These are phyloP conservation scores for Cephalopholis sonnerati DNA, from an alignment of 2,113 vertebrate genomes.

Conservation along the genomic window DNA sequence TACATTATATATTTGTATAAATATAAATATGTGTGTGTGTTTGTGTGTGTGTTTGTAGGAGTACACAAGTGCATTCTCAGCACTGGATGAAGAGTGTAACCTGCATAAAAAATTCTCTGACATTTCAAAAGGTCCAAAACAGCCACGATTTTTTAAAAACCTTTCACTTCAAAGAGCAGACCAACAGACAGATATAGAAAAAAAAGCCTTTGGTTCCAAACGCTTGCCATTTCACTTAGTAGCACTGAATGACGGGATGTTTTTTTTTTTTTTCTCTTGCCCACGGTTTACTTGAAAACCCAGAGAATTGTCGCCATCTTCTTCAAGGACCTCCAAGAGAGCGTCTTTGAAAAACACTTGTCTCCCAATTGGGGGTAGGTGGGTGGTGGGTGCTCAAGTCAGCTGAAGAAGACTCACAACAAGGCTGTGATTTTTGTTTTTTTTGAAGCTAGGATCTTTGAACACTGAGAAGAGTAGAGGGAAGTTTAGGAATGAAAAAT, in stretches of 20 bases:
- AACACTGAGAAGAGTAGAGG: slow-evolving; percentile 2
- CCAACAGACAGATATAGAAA: slow-evolving; percentile 22
- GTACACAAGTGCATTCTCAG: slow-evolving; percentile 18
- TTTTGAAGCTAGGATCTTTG: slow-evolving; percentile 9
- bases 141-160: slow-evolving; percentile 8
- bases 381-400: slow-evolving; percentile 48
- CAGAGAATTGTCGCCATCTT: slow-evolving; percentile 49
- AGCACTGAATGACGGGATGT: slow-evolving; percentile 42
- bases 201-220: slow-evolving; percentile 52
- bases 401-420: slow-evolving; percentile 42
- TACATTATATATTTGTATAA: not conserved
- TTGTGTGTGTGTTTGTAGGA: not conserved
- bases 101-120: slow-evolving; percentile 35
- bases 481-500: slow-evolving; percentile 20
- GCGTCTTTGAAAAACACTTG: slow-evolving; percentile 64
- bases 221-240: slow-evolving; percentile 49
- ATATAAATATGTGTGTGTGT: not conserved
- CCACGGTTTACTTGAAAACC: slow-evolving; percentile 59
- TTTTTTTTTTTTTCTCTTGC: slow-evolving; percentile 31
- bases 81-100: slow-evolving; percentile 16
- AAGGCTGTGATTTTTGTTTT: slow-evolving; percentile 24
- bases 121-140: slow-evolving; percentile 66
- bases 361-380: slow-evolving; percentile 51
- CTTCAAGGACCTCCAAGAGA: slow-evolving; percentile 70
- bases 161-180: slow-evolving; percentile 57